phyloP scores from a whole-genome alignment of 2,888 invertebrate species.

The Leptopterna dolabrata region DNA sequence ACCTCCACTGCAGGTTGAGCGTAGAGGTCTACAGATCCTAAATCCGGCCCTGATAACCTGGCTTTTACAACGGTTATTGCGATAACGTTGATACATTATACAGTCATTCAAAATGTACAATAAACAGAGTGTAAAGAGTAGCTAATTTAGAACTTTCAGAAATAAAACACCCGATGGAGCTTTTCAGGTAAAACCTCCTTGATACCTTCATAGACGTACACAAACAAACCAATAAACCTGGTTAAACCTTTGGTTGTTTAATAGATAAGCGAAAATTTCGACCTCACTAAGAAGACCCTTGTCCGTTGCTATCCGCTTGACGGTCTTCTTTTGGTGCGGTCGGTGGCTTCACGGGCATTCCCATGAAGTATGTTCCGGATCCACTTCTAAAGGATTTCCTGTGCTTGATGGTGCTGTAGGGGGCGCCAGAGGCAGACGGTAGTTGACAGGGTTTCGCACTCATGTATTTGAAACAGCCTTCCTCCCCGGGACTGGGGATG shows the following conservation, averaged over 20 bases:
- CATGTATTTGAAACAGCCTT: constrained; percentile 80
- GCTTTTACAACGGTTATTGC: too few relatives aligned
- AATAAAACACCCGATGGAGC: too few relatives aligned
- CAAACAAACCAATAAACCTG: not conserved
- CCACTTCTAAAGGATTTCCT: constrained; percentile 2
- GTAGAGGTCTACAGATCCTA: too few relatives aligned
- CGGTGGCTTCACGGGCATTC: constrained; percentile 50
- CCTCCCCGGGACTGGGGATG: constrained; percentile 81
- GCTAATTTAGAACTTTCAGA: too few relatives aligned
- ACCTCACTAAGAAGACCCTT: not conserved
- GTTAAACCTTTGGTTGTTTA: not conserved
- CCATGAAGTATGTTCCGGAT: constrained; percentile 56
- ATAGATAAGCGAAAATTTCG: not conserved
- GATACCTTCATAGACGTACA: not conserved
- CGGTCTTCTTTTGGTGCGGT: not conserved
- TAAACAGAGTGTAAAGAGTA: too few relatives aligned
- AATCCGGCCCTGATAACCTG: too few relatives aligned
- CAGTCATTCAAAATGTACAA: too few relatives aligned
- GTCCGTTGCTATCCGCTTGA: not conserved
- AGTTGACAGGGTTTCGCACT: constrained; percentile 62
- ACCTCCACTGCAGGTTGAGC: too few relatives aligned
- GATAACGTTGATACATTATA: too few relatives aligned
- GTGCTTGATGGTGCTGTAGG: constrained; percentile 20
- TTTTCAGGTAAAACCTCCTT: not conserved
- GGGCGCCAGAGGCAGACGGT: not conserved